Percentiles rank a stretch among this genome's conserved stretches.
These are phyloP conservation scores for Lerista edwardsae DNA, from an alignment of 2,797 vertebrate species.

Conservation along the genomic window DNA sequence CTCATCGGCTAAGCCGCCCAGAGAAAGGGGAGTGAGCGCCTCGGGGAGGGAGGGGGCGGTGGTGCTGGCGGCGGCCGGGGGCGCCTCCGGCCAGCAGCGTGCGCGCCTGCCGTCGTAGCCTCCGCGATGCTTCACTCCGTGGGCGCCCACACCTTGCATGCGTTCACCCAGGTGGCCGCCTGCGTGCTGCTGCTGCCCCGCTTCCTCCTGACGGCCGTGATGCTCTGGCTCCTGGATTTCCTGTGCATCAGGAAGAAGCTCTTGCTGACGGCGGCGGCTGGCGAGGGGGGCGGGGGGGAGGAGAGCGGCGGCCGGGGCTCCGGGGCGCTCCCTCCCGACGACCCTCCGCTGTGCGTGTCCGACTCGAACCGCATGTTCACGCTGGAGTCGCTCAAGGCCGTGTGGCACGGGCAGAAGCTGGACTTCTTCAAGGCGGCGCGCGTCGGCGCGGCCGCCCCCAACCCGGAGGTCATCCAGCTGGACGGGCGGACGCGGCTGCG, in stretches of 20 bases:
- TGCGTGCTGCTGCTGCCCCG: slow-evolving; percentile 94
- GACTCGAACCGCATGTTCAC: slow-evolving; percentile 96
- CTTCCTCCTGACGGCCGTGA: slow-evolving; percentile 92
- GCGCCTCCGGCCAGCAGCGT: slow-evolving; percentile 66
- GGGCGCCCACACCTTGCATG: slow-evolving; percentile 86
- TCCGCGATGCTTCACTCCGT: slow-evolving; percentile 85
- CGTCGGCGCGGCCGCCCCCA: slow-evolving; percentile 88
- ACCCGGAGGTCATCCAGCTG: slow-evolving; percentile 92
- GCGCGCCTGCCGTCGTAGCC: slow-evolving; percentile 67
- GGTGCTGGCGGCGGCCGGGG: neutral
- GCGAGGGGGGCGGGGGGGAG: slow-evolving; percentile 50
- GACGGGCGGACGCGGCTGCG: slow-evolving; percentile 81
- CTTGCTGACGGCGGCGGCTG: slow-evolving; percentile 68
- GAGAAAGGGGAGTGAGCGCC: slow-evolving; percentile 43
- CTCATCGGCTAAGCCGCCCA: slow-evolving; percentile 74
- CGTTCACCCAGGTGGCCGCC: slow-evolving; percentile 89
- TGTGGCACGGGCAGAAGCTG: slow-evolving; percentile 97
- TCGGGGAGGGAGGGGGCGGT: neutral
- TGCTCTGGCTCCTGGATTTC: slow-evolving; percentile 97
- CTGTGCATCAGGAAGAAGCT: slow-evolving; percentile 93
- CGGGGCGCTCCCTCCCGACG: slow-evolving; percentile 83
- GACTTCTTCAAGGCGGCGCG: slow-evolving; percentile 96
- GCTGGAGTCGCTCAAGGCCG: slow-evolving; percentile 91
- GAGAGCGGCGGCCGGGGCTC: slow-evolving; percentile 58
- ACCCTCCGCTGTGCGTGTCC: slow-evolving; percentile 94